Base-by-base conservation (phyloP, 2,113 vertebrate species). In the Dinomys branickii region DNA sequence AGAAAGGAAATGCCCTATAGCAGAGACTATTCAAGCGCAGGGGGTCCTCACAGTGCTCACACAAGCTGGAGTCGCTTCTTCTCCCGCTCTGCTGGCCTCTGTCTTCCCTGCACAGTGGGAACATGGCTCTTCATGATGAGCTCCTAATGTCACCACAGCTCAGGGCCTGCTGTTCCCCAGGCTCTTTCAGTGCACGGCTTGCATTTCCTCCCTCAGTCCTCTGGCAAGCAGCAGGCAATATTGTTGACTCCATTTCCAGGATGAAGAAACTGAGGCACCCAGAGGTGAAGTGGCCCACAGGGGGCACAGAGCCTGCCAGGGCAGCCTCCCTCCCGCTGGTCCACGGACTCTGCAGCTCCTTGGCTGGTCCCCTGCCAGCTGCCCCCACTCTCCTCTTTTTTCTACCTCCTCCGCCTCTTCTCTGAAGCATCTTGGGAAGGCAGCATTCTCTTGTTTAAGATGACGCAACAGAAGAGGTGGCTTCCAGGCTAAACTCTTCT, bases 341-440 rank as follows among this genome's bases (percentile, higher is more conserved):
- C 58, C 56, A 19, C 52, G 9, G 22, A 12, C 38, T 41, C 71
- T n/a, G 20, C 9, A 33, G 41, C 35, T n/a, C 58, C 61, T 84
- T 30, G 47, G 17, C 28, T 61, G 41, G 19, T 33, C 9, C 33
- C 81, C 71, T 47, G 19, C 13, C 67, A 35, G 5, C 4, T 12
- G 11, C 7, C 47, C 14, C n/a, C 38, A 1, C n/a, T 58, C 54
- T 3, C 56, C 16, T 7, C n/a, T 11, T 47, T 24, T 20, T 24
- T 10, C 1, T 22, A 2, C 3, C 10, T 59, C 3, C 10, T 59
- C 3, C 0, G 4, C 59, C 19, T 8, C 69, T n/a, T 38, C 87
- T 22, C 22, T n/a, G 50, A 50, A 20, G 5, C 30, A 54, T 26
- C 56, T 11, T 87, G 22, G 16, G 38, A 80, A 52, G 41, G 35